These are phyloP conservation scores for Semaprochilodus insignis DNA, from an alignment of 2,797 vertebrate genomes.

Conservation along the genomic window DNA sequence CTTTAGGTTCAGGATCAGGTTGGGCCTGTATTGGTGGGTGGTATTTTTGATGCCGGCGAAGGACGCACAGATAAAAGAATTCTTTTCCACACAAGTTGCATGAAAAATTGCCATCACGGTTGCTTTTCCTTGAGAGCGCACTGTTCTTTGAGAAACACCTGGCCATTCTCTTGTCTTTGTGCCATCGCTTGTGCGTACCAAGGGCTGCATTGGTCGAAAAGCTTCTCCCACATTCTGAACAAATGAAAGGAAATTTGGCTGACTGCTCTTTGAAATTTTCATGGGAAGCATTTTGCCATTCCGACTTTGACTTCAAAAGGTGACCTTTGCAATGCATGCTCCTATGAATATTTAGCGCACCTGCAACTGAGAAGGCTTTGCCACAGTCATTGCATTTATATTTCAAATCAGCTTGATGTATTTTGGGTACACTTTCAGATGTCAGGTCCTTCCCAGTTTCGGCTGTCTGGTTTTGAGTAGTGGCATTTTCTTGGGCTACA, in stretches of 20 bases:
- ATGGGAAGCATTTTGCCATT: background rate
- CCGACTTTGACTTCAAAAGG: constrained; percentile 57
- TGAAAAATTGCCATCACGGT: constrained; percentile 69
- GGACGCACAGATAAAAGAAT: constrained; percentile 75
- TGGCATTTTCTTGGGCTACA: background rate
- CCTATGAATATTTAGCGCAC: constrained; percentile 80
- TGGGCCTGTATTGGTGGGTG: constrained; percentile 64
- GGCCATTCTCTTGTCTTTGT: constrained; percentile 73
- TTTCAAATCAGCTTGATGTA: constrained; percentile 61
- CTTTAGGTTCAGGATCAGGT: constrained; percentile 34
- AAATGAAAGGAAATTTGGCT: constrained; percentile 69
- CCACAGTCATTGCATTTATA: constrained; percentile 78
- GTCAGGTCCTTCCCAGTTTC: background rate
- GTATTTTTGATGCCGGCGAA: constrained; percentile 73
- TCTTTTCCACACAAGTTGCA: constrained; percentile 75
- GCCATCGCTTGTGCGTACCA: constrained; percentile 79
- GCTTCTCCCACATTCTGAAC: constrained; percentile 77
- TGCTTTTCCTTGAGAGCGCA: constrained; percentile 58
- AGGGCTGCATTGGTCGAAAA: constrained; percentile 79
- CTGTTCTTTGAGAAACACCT: constrained; percentile 63
- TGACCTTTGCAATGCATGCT: constrained; percentile 69
- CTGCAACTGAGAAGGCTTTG: constrained; percentile 74
- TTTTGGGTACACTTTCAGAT: constrained; percentile 12
- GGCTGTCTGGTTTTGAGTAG: background rate
- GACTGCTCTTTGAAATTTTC: constrained; percentile 54